These are phyloP conservation scores for Semnornis frantzii DNA, from an alignment of 2,113 vertebrate species.

Conservation along the genomic window DNA sequence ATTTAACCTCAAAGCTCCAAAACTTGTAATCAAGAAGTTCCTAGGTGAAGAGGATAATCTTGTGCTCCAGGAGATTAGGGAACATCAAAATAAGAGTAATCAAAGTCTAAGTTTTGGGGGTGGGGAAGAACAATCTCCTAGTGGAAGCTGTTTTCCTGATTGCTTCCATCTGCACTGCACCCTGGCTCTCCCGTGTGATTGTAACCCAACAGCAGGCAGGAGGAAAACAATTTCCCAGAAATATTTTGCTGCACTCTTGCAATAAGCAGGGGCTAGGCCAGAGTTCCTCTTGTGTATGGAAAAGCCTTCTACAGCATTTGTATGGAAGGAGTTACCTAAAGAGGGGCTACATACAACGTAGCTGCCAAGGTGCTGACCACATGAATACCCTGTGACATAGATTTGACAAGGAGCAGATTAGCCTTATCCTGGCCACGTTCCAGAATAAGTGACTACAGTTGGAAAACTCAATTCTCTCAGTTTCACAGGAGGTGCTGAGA, in stretches of 20 bases:
- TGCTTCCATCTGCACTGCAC: constrained; percentile 63
- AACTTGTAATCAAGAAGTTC: constrained; percentile 14
- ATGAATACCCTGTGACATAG: constrained; percentile 17
- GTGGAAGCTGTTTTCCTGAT: constrained; percentile 57
- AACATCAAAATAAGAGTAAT: constrained; percentile 17
- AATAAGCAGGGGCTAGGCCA: constrained; percentile 17
- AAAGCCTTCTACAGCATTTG: background rate
- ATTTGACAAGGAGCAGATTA: constrained; percentile 26
- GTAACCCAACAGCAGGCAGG: constrained; percentile 20
- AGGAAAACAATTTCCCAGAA: constrained; percentile 55
- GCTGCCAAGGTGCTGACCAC: constrained; percentile 42
- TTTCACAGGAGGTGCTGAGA: background rate
- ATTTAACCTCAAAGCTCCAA: background rate
- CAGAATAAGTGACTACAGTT: background rate
- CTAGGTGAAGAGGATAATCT: constrained; percentile 16
- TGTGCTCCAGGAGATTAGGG: background rate
- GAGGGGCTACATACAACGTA: background rate
- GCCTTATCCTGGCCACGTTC: background rate
- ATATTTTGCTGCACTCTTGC: constrained; percentile 52
- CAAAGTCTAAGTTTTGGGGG: background rate
- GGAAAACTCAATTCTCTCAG: background rate
- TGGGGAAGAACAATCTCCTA: background rate
- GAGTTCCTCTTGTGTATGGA: constrained; percentile 3
- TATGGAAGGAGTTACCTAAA: constrained; percentile 15
- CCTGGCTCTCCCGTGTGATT: background rate